Percentiles rank a stretch among this genome's conserved stretches.
phyloP scores from a whole-genome alignment of 2,888 invertebrate genomes.

The Synergus japonicus region DNA sequence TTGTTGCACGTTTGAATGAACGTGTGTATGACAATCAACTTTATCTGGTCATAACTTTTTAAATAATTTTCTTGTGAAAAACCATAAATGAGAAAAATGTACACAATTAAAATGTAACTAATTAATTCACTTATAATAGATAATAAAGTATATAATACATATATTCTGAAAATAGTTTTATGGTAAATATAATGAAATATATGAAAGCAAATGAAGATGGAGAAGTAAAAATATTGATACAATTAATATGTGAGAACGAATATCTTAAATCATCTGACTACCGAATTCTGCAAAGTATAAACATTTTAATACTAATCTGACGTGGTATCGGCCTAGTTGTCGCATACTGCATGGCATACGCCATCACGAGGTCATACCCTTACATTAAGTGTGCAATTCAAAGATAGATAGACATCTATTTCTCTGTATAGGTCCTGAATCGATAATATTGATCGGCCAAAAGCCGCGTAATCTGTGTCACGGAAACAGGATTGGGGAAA shows the following conservation, averaged over 20 bases:
- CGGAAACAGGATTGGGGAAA: conserved; percentile 56
- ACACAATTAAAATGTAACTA: too few species aligned
- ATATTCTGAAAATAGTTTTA: too few species aligned
- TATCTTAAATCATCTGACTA: not conserved
- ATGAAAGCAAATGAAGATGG: too few species aligned
- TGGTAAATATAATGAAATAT: too few species aligned
- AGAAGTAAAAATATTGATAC: not conserved
- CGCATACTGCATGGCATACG: conserved; percentile 55
- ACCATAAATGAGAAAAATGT: too few species aligned
- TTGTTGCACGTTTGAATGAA: conserved; percentile 1
- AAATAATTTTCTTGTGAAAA: too few species aligned
- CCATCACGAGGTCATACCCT: conserved; percentile 57
- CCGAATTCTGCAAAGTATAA: not conserved
- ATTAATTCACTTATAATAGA: too few species aligned
- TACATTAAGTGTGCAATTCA: conserved; percentile 45
- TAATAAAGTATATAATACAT: too few species aligned
- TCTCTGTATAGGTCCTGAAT: conserved; percentile 50
- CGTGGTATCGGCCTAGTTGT: conserved; percentile 59
- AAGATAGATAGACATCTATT: conserved; percentile 6
- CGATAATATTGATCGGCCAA: conserved; percentile 56
- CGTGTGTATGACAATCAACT: not conserved
- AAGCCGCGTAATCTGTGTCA: conserved; percentile 56
- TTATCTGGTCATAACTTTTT: too few species aligned
- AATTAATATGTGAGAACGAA: not conserved
- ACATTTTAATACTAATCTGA: conserved; percentile 42